Evolutionary conservation across 2,113 vertebrate genomes (phyloP).

Genomic region (Promerops cafer): DNA sequence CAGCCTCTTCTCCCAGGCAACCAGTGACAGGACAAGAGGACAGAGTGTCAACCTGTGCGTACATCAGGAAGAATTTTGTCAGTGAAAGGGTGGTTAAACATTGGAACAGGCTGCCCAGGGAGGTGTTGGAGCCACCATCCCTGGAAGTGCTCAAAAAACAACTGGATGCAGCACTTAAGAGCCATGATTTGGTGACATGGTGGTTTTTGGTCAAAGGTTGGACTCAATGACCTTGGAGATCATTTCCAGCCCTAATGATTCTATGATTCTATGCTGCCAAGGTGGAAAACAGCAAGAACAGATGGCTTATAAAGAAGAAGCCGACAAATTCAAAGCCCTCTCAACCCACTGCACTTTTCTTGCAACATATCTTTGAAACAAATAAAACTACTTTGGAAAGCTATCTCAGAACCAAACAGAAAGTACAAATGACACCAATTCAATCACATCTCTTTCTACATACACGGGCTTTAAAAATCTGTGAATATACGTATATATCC

Average conservation of each 20-base stretch:
- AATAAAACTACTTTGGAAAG: not conserved
- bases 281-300: not conserved
- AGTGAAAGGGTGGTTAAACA: not conserved
- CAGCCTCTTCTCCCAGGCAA: not conserved
- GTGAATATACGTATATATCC: not conserved
- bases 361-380: not conserved
- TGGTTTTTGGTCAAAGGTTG: not conserved
- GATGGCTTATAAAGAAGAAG: not conserved
- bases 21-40: not conserved
- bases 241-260: not conserved
- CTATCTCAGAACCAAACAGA: not conserved
- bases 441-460: not conserved
- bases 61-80: not conserved
- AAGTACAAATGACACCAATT: not conserved
- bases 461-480: not conserved
- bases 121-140: not conserved
- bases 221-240: not conserved
- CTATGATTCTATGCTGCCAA: not conserved
- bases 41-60: not conserved
- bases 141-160: not conserved
- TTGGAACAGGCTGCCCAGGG: not conserved
- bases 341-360: not conserved
- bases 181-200: not conserved
- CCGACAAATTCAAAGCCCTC: not conserved
- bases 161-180: not conserved